Evolutionary conservation across 1,140 invertebrate species (phyloP).

Genomic region (Aphis gossypii): DNA sequence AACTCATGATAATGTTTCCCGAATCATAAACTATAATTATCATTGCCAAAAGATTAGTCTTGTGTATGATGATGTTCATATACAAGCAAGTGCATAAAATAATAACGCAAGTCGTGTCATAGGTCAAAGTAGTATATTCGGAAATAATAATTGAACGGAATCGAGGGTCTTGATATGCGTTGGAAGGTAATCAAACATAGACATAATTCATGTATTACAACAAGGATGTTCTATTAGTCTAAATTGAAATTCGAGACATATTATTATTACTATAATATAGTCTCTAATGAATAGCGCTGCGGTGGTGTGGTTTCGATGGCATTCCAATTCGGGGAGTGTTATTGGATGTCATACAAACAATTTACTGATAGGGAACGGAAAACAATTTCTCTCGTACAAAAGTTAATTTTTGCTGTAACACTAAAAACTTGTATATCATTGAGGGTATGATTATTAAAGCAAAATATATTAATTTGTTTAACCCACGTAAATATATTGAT

Average conservation of each 20-base stretch:
- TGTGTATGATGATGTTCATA: neutral
- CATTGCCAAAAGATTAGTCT: neutral
- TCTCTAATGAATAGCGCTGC: neutral
- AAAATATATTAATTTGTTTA: neutral
- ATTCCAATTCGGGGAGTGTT: neutral
- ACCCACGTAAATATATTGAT: neutral
- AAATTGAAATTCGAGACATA: neutral
- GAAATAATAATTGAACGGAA: neutral
- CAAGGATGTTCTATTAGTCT: neutral
- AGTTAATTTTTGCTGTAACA: neutral
- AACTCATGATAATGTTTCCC: neutral
- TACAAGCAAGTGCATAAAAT: neutral
- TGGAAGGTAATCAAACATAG: neutral
- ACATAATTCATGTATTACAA: neutral
- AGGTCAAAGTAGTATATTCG: neutral
- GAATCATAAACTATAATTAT: neutral
- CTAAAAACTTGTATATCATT: neutral
- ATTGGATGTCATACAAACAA: neutral
- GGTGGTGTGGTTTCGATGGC: neutral
- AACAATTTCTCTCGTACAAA: neutral
- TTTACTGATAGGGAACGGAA: neutral
- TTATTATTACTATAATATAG: neutral
- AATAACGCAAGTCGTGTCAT: neutral
- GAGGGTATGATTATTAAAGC: too few species aligned
- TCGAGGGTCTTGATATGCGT: neutral